Conservation (phyloP, 2,888 invertebrate genomes). For the Drosophila mercatorum region DNA sequence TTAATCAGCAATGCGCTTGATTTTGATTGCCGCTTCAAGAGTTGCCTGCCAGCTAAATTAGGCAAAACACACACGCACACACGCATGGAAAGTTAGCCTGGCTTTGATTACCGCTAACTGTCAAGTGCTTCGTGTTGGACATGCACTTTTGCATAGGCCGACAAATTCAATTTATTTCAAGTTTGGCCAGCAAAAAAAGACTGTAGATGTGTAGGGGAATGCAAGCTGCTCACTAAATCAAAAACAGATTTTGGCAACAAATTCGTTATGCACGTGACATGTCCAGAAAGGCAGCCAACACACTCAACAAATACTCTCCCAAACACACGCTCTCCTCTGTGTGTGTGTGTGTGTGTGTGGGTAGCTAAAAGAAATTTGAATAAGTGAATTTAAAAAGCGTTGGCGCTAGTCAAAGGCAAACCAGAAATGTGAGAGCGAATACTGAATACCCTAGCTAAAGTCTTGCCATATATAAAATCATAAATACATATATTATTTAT, state of each 20-base stretch:
- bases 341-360: conserved; percentile 26
- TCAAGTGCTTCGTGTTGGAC: conserved; percentile 64
- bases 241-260: conserved; percentile 80
- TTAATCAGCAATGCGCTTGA: conserved; percentile 71
- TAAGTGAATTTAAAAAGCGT: conserved; percentile 78
- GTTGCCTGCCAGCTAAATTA: conserved; percentile 48
- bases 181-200: conserved; percentile 39
- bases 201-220: conserved; percentile 41
- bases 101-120: conserved; percentile 70
- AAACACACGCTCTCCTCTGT: conserved; percentile 17
- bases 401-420: conserved; percentile 43
- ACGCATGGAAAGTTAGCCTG: conserved; percentile 40
- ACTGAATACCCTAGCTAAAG: neutral
- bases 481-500: neutral
- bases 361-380: conserved; percentile 73
- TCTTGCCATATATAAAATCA: neutral
- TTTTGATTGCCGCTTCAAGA: conserved; percentile 64
- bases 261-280: conserved; percentile 80
- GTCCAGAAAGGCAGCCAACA: conserved; percentile 59
- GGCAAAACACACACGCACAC: conserved; percentile 21
- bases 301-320: conserved; percentile 24
- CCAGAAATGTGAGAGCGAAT: conserved; percentile 4
- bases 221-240: conserved; percentile 78
- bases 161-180: conserved; percentile 75
- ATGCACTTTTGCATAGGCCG: conserved; percentile 62